Percentiles rank a stretch among this genome's conserved stretches.
Conservation (phyloP, 1,140 invertebrate genomes). For the Samia ricini region DNA sequence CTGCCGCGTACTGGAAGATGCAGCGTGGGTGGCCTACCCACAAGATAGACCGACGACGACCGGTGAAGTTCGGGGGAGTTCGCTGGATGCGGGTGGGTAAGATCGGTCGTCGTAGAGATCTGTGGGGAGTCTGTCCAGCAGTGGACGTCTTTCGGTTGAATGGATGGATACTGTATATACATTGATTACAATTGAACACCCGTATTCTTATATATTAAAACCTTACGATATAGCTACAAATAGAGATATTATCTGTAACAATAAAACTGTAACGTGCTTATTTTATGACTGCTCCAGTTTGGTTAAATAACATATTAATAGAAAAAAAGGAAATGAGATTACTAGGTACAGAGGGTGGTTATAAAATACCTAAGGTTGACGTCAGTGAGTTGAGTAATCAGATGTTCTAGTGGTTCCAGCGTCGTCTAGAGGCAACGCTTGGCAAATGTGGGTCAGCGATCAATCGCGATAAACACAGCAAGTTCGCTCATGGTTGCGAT, state of each 20-base stretch:
- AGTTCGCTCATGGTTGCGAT: constrained; percentile 48
- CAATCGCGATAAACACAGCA: constrained; percentile 56
- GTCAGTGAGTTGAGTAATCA: constrained; percentile 16
- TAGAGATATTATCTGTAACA: neutral
- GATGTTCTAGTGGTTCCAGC: constrained; percentile 10
- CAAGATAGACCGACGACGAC: no score
- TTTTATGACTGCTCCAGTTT: neutral
- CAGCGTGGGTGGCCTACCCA: no score
- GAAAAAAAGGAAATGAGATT: neutral
- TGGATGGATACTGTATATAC: no score
- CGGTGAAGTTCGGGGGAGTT: no score
- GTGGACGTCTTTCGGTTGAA: no score
- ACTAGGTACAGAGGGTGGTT: neutral
- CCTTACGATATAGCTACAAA: constrained; percentile 3
- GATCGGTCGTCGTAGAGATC: no score
- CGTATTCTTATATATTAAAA: no score
- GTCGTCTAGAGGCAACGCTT: constrained; percentile 25
- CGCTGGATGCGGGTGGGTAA: no score
- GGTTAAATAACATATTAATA: neutral
- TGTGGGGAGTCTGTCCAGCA: no score
- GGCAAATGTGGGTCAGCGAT: constrained; percentile 62
- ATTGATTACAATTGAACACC: no score
- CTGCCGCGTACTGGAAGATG: no score
- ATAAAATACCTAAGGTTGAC: constrained; percentile 30
- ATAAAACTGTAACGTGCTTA: neutral